A percentile compares a stretch with the other conserved stretches of the same genome.
phyloP scores from a whole-genome alignment of 2,797 vertebrate genomes.

The Phoxinus dragarum region DNA sequence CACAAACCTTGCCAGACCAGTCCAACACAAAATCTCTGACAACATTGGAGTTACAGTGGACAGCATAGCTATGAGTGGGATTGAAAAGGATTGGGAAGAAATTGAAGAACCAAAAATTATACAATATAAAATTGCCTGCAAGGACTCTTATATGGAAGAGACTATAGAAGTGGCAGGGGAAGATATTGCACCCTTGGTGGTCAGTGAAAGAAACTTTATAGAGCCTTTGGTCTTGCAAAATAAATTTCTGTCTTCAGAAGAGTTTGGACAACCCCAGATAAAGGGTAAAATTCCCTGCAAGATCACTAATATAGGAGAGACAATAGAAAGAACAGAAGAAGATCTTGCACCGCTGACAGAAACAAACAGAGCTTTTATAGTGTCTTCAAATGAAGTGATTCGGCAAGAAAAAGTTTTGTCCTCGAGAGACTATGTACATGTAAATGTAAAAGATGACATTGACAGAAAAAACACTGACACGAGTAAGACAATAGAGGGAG shows the following conservation, averaged over 20 bases:
- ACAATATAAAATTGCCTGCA: background rate
- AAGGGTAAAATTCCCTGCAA: slow-evolving; percentile 2
- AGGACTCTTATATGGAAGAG: background rate
- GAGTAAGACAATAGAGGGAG: slow-evolving; percentile 11
- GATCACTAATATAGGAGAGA: slow-evolving; percentile 16
- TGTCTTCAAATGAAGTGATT: background rate
- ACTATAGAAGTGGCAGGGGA: background rate
- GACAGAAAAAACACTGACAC: background rate
- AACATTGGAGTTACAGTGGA: slow-evolving; percentile 16
- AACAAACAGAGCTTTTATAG: background rate
- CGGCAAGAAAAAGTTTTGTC: background rate
- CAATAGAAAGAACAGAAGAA: slow-evolving; percentile 6
- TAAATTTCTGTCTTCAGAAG: background rate
- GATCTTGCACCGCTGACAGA: background rate
- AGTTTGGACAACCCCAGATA: background rate
- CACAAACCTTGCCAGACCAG: slow-evolving; percentile 34
- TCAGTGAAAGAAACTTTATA: background rate
- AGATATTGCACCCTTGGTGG: background rate
- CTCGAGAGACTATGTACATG: background rate
- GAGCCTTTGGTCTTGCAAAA: slow-evolving; percentile 1
- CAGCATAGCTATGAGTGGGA: slow-evolving; percentile 4
- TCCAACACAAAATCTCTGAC: slow-evolving; percentile 42
- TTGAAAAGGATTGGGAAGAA: background rate
- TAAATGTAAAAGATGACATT: background rate
- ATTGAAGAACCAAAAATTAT: background rate